phyloP scores from a whole-genome alignment of 2,888 invertebrate genomes.

The Nomada hirtipes region DNA sequence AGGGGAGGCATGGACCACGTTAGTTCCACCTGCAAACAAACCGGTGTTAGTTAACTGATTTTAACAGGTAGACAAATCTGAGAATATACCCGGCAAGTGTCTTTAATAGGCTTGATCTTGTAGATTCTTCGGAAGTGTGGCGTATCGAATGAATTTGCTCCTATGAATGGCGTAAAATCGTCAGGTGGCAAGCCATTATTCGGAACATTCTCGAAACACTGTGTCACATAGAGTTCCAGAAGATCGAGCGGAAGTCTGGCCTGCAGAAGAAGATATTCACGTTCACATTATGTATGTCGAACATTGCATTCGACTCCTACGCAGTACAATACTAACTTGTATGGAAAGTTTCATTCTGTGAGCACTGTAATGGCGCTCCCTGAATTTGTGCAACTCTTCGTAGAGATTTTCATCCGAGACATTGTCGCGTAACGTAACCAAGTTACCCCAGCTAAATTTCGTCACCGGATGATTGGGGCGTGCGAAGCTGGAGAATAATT shows the following conservation, averaged over 20 bases:
- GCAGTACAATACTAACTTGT: constrained; percentile 86
- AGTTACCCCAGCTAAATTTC: constrained; percentile 95
- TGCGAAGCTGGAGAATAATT: constrained; percentile 90
- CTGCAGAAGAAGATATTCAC: constrained; percentile 73
- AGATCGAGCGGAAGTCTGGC: constrained; percentile 88
- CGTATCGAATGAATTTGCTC: constrained; percentile 86
- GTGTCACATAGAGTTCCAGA: constrained; percentile 88
- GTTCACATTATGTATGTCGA: not conserved
- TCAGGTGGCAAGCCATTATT: constrained; percentile 87
- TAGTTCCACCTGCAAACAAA: constrained; percentile 85
- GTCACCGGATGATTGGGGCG: constrained; percentile 89
- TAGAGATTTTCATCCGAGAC: constrained; percentile 89
- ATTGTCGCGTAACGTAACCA: constrained; percentile 89
- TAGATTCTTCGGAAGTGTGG: constrained; percentile 89
- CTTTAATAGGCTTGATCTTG: constrained; percentile 91
- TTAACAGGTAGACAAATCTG: not conserved
- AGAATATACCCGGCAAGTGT: constrained; percentile 87
- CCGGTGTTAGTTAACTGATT: not conserved
- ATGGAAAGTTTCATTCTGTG: constrained; percentile 95
- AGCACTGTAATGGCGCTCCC: constrained; percentile 92
- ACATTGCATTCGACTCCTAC: not conserved
- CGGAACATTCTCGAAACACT: constrained; percentile 89
- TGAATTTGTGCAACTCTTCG: constrained; percentile 89
- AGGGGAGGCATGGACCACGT: constrained; percentile 88
- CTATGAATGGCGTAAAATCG: constrained; percentile 86